These are phyloP conservation scores for Paraescarpia echinospica DNA, from an alignment of 1,140 invertebrate species.

Conservation along the genomic window DNA sequence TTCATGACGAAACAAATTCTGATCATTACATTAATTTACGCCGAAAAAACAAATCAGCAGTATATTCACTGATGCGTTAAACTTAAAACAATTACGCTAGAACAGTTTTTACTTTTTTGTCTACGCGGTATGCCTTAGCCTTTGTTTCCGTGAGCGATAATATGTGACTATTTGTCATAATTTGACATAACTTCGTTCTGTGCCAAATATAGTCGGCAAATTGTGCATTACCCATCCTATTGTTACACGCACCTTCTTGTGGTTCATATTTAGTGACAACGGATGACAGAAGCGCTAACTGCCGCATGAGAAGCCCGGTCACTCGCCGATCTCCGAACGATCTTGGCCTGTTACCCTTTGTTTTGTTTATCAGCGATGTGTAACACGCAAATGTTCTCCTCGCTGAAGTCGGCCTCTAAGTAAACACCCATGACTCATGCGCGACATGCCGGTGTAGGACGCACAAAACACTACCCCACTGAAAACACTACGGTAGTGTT, in stretches of 20 bases:
- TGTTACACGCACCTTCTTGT: neutral
- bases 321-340: neutral
- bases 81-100: too few relatives aligned
- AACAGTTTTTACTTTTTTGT: too few relatives aligned
- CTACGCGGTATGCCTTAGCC: too few relatives aligned
- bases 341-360: neutral
- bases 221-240: neutral
- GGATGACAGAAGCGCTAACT: neutral
- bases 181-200: neutral
- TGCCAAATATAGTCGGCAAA: neutral
- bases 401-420: neutral
- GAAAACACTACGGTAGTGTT: too few relatives aligned
- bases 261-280: neutral
- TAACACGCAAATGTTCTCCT: neutral
- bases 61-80: too few relatives aligned
- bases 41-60: too few relatives aligned
- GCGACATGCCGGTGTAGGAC: too few relatives aligned
- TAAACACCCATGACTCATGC: neutral
- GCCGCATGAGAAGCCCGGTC: neutral
- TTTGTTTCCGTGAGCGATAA: neutral
- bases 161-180: neutral
- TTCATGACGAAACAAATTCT: too few relatives aligned
- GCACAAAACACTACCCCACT: too few relatives aligned
- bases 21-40: too few relatives aligned
- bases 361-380: constrained; percentile 5